These are phyloP conservation scores for Troides oblongomaculatus DNA, from an alignment of 2,888 invertebrate species.

Conservation along the genomic window DNA sequence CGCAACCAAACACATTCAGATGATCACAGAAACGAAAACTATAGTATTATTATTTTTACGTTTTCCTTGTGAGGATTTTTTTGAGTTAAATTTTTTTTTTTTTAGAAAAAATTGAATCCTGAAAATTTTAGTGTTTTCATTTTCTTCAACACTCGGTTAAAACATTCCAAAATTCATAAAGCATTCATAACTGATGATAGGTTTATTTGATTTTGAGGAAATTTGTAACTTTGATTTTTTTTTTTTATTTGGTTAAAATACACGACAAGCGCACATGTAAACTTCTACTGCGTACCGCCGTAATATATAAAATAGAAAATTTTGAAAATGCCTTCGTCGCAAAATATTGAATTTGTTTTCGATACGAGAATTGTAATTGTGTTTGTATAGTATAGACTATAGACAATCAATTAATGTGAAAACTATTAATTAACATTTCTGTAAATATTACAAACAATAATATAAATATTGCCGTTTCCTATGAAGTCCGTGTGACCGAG, in stretches of 20 bases:
- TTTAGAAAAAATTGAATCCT: too few relatives aligned
- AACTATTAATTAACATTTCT: background rate
- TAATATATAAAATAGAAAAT: conserved; percentile 10
- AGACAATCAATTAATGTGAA: background rate
- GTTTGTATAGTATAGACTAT: conserved; percentile 1
- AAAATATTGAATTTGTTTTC: conserved; percentile 15
- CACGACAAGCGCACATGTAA: background rate
- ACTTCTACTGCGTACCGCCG: background rate
- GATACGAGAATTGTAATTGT: conserved; percentile 12
- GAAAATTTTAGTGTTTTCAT: background rate
- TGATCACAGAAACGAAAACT: background rate
- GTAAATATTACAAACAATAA: background rate
- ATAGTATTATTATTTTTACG: background rate
- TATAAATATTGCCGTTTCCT: background rate
- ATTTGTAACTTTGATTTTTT: background rate
- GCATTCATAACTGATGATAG: background rate
- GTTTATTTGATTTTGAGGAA: background rate
- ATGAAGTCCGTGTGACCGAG: background rate
- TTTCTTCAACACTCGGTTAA: background rate
- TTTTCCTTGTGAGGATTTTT: background rate
- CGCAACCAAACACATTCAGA: background rate
- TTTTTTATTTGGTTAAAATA: background rate
- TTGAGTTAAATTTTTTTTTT: background rate
- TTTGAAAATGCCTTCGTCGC: conserved; percentile 5
- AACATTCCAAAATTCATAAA: background rate